These are phyloP conservation scores for Labroides dimidiatus DNA, from an alignment of 2,797 vertebrate species.

Conservation along the genomic window DNA sequence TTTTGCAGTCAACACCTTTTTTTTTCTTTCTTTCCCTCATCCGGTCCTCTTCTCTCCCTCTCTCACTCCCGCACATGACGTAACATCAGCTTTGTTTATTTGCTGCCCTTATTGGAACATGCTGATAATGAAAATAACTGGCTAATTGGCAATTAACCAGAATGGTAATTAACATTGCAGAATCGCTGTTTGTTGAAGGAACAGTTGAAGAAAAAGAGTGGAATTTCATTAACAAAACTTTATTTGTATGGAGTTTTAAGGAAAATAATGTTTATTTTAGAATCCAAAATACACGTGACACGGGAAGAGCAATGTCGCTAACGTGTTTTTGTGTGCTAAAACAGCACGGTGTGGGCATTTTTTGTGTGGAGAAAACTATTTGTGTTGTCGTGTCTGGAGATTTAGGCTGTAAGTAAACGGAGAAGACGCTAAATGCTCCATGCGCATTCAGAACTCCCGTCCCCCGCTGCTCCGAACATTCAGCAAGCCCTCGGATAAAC, in stretches of 20 bases:
- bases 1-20: conserved; percentile 75
- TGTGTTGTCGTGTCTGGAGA: conserved; percentile 73
- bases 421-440: conserved; percentile 78
- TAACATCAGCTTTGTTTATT: conserved; percentile 79
- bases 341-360: conserved; percentile 8
- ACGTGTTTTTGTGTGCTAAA: conserved; percentile 9
- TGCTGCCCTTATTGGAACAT: conserved; percentile 73
- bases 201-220: background rate
- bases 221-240: conserved; percentile 3
- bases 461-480: conserved; percentile 84
- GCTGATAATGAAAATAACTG: conserved; percentile 58
- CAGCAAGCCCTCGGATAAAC: conserved; percentile 85
- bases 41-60: conserved; percentile 55
- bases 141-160: conserved; percentile 50
- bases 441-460: conserved; percentile 78
- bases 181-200: background rate
- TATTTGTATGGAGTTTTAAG: conserved; percentile 22
- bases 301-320: background rate
- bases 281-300: background rate
- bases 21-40: conserved; percentile 68
- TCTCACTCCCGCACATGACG: conserved; percentile 70
- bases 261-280: conserved; percentile 33
- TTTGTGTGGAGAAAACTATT: conserved; percentile 39
- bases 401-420: conserved; percentile 80
- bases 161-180: background rate